Percentiles rank a stretch among this genome's conserved stretches.
Conservation (phyloP, 1,140 invertebrate species). For the Eciton burchellii region DNA sequence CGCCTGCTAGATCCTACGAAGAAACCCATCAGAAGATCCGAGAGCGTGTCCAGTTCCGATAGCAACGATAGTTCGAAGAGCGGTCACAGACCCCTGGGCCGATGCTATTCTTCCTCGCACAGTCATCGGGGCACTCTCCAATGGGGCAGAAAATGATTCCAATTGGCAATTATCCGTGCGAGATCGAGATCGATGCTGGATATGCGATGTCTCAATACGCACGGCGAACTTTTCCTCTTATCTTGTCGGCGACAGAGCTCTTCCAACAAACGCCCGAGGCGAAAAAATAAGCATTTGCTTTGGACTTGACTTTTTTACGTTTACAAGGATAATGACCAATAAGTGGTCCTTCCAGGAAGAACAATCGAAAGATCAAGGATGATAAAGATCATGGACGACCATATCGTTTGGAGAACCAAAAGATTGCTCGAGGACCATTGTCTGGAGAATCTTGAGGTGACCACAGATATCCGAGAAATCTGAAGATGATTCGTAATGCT, state of each 20-base stretch:
- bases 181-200: not conserved
- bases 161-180: not conserved
- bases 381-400: too few species aligned
- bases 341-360: not conserved
- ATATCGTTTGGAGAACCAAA: not conserved
- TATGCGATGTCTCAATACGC: not conserved
- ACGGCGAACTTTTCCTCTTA: not conserved
- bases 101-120: slow-evolving; percentile 47
- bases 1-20: slow-evolving; percentile 85
- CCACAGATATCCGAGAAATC: not conserved
- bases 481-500: not conserved
- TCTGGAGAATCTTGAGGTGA: not conserved
- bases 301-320: not conserved
- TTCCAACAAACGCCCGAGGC: not conserved
- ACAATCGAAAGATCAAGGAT: not conserved
- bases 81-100: slow-evolving; percentile 75
- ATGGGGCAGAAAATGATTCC: slow-evolving; percentile 81
- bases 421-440: not conserved
- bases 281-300: not conserved
- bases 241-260: not conserved
- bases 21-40: slow-evolving; percentile 79
- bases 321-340: too few species aligned
- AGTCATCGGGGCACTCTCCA: slow-evolving; percentile 75
- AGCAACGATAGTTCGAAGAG: slow-evolving; percentile 78
- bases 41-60: slow-evolving; percentile 80